Base-by-base conservation (phyloP, 2,888 invertebrate genomes). In the Drosophila nr. perissopoda region DNA sequence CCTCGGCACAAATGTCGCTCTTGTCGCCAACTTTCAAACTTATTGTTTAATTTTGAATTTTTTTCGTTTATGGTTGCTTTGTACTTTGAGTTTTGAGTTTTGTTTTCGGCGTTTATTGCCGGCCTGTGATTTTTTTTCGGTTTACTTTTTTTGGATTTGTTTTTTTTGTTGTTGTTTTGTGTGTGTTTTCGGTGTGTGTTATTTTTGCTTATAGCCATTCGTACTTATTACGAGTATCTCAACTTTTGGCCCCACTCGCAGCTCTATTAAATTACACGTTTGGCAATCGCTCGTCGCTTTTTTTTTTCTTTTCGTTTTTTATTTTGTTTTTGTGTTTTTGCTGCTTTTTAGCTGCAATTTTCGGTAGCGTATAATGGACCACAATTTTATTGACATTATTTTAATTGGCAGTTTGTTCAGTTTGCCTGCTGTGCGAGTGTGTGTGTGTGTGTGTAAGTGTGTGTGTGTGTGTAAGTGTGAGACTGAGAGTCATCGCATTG, bases 351-450 rank as follows among this genome's bases (percentile, higher is more conserved):
- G 77, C 76, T 85, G 85, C 85, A 85, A 85, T 89, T 87, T 87
- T 90, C 83, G 76, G 78, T 74, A 76, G 81, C 87, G 70, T 80
- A 88, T 89, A 89, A 90, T 87, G 90, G 86, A 82, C 87, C 83
- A 84, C 88, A 90, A 88, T 90, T 89, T 87, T 90, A 89, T 89
- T 89, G 89, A 90, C 91, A 89, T 90, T 85, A 90, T 88, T 89
- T 89, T 90, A 89, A 89, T 89, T 89, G 90, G 89, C 85, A 80
- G 80, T 80, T 82, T 84, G 84, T 84, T 81, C 69, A 84, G 78
- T 70, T 71, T 70, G 49, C 18, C 49, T 27, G 34, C 6, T 53
- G 7, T 45, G 21, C 45, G 13, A 45, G 45, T 27, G 25, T 54
- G 52, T 7, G 31, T 11, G 29, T n/a, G 57, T 21, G 40, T 10